phyloP scores from a whole-genome alignment of 1,140 invertebrate genomes.

The Camponotus vicinus region DNA sequence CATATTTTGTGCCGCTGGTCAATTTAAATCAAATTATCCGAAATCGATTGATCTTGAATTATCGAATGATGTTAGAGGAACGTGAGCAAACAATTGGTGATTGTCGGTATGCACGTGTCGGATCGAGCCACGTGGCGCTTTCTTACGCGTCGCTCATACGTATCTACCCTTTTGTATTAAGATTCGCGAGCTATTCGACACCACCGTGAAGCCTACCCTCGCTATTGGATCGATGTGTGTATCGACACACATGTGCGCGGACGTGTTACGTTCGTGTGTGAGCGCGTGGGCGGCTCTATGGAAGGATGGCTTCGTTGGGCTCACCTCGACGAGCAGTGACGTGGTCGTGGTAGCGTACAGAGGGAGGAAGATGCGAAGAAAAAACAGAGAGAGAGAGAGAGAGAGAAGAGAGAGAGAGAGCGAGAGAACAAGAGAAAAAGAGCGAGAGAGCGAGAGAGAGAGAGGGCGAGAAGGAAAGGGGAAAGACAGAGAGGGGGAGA shows the following conservation, averaged over 20 bases:
- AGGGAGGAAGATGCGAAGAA: background rate
- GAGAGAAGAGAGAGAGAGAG: slow-evolving; percentile 1
- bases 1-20: background rate
- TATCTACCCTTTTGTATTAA: slow-evolving; percentile 40
- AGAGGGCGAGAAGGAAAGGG: background rate
- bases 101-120: slow-evolving; percentile 60
- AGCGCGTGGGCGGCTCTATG: slow-evolving; percentile 19
- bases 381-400: slow-evolving; percentile 7
- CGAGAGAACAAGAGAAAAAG: background rate
- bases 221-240: slow-evolving; percentile 36
- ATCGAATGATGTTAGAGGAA: background rate
- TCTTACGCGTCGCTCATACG: slow-evolving; percentile 47
- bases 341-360: slow-evolving; percentile 23
- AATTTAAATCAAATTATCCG: slow-evolving; percentile 17
- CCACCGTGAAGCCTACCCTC: slow-evolving; percentile 23
- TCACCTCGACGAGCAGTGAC: slow-evolving; percentile 39
- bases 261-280: background rate
- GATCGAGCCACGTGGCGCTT: slow-evolving; percentile 60
- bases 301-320: slow-evolving; percentile 33
- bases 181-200: slow-evolving; percentile 30
- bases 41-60: slow-evolving; percentile 16
- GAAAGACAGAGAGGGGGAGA: background rate
- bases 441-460: background rate
- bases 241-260: background rate
- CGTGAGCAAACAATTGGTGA: slow-evolving; percentile 44